Evolutionary conservation across 2,797 vertebrate species (phyloP).

Genomic region (Lophius americanus): DNA sequence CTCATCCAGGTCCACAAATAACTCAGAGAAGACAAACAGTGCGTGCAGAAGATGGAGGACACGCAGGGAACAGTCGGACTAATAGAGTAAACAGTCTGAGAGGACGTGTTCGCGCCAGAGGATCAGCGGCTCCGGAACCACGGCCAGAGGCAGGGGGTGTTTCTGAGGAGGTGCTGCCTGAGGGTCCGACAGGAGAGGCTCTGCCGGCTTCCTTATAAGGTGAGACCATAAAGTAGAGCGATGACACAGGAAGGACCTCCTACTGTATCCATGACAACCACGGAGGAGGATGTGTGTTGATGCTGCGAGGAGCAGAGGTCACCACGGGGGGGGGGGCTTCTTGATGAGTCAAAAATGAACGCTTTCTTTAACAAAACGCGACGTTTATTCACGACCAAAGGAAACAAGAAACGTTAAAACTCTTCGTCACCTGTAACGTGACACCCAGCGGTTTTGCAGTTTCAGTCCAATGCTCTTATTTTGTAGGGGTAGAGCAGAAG

Average conservation of each 20-base stretch:
- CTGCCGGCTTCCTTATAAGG: conserved; percentile 16
- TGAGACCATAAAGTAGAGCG: not conserved
- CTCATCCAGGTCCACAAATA: conserved; percentile 27
- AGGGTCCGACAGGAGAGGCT: not conserved
- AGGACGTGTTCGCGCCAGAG: not conserved
- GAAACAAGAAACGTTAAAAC: too few relatives aligned
- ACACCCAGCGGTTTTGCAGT: too few relatives aligned
- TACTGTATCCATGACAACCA: not conserved
- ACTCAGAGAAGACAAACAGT: conserved; percentile 17
- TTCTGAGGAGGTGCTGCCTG: not conserved
- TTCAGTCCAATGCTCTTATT: too few relatives aligned
- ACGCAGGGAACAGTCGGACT: conserved; percentile 3
- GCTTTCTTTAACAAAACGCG: too few relatives aligned
- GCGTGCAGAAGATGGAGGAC: conserved; percentile 26
- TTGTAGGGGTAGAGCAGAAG: too few relatives aligned
- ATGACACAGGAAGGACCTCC: not conserved
- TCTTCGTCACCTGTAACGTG: too few relatives aligned
- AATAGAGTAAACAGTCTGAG: conserved; percentile 41
- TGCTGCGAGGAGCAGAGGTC: too few relatives aligned
- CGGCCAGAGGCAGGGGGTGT: not conserved
- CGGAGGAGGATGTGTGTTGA: conserved; percentile 3
- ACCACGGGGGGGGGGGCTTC: too few relatives aligned
- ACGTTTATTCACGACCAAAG: too few relatives aligned
- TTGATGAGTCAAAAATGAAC: too few relatives aligned
- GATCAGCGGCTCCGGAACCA: too few relatives aligned